These are phyloP conservation scores for Morinoia aosen DNA, from an alignment of 2,888 invertebrate species.

Conservation along the genomic window DNA sequence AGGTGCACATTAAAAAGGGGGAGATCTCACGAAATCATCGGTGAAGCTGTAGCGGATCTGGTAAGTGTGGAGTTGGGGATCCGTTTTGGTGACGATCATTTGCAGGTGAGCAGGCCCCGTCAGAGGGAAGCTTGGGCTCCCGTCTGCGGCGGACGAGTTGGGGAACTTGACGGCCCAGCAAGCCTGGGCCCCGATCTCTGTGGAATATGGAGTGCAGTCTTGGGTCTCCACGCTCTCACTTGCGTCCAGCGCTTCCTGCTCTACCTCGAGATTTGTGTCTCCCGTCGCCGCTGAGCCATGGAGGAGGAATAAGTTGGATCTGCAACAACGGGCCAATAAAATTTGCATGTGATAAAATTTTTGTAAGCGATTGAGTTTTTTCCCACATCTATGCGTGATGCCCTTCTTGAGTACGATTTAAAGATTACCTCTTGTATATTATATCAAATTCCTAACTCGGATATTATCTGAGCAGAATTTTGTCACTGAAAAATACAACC, in stretches of 20 bases:
- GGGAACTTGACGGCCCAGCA: slow-evolving; percentile 64
- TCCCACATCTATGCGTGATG: not conserved
- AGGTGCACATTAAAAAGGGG: no score
- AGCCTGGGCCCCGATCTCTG: slow-evolving; percentile 55
- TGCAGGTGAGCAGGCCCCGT: slow-evolving; percentile 61
- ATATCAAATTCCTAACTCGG: no score
- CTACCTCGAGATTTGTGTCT: not conserved
- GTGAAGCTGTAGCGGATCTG: slow-evolving; percentile 63
- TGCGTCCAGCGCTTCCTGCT: slow-evolving; percentile 56
- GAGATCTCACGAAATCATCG: slow-evolving; percentile 45
- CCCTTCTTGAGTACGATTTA: not conserved
- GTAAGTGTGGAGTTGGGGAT: slow-evolving; percentile 59
- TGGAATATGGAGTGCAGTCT: slow-evolving; percentile 58
- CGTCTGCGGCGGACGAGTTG: slow-evolving; percentile 58
- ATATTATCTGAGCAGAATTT: no score
- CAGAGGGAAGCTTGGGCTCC: slow-evolving; percentile 61
- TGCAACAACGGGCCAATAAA: not conserved
- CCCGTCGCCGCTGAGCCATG: slow-evolving; percentile 56
- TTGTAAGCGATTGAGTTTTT: no score
- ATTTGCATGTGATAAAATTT: not conserved
- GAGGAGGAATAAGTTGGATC: slow-evolving; percentile 59
- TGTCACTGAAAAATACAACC: no score
- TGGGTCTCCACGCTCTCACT: slow-evolving; percentile 57
- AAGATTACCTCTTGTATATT: no score
- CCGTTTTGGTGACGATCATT: slow-evolving; percentile 59